These are phyloP conservation scores for Ptilonorhynchus violaceus DNA, from an alignment of 2,113 vertebrate species.

Conservation along the genomic window DNA sequence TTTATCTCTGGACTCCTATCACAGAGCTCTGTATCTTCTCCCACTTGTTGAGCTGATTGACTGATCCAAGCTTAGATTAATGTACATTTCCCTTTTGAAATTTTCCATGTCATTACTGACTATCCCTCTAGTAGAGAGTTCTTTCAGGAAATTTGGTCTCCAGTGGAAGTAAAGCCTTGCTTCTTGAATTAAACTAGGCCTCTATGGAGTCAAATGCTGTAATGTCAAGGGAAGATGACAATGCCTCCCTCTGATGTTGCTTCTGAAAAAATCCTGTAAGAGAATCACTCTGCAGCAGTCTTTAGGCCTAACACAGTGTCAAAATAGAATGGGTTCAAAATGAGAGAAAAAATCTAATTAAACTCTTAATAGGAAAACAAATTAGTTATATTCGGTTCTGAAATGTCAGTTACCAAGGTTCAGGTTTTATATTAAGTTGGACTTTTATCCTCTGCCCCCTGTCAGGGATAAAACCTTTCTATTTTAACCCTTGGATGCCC, in stretches of 20 bases:
- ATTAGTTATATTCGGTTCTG: background rate
- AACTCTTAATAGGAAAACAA: background rate
- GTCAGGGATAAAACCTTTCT: background rate
- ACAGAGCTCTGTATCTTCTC: background rate
- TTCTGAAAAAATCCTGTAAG: background rate
- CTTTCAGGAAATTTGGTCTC: background rate
- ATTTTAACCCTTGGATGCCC: background rate
- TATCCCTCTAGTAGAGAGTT: background rate
- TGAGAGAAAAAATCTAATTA: background rate
- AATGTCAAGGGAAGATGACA: background rate
- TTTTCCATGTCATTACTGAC: background rate
- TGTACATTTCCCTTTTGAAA: background rate
- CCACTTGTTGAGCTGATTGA: background rate
- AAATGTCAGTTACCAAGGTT: background rate
- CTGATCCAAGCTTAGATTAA: background rate
- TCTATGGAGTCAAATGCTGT: background rate
- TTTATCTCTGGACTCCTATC: background rate
- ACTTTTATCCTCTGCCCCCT: background rate
- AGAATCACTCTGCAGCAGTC: background rate
- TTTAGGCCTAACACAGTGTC: background rate
- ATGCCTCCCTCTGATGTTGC: background rate
- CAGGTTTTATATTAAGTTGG: background rate
- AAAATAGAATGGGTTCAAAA: background rate
- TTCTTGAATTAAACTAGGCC: background rate
- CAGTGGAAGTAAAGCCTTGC: background rate